Base-by-base conservation (phyloP, 1,140 invertebrate species). In the Artemia franciscana region DNA sequence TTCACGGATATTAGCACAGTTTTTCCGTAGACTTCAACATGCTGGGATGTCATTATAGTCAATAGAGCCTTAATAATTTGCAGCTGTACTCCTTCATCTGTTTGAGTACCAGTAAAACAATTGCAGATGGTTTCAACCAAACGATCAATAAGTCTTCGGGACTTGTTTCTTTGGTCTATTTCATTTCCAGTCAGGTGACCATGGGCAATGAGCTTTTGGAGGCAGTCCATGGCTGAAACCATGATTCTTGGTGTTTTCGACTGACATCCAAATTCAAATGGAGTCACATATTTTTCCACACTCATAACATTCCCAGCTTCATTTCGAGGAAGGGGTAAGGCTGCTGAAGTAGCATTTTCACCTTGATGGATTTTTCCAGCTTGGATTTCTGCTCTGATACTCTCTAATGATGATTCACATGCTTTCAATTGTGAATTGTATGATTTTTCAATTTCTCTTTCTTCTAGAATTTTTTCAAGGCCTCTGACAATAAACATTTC, bases 1-100 rank as follows among this genome's bases (percentile, higher is more conserved):
- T 91, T 80, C 4, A 99, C 93, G 18, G 92, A 90, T 60, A 93
- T 79, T 5, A 99, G 77, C 1, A 99, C 83, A 4, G 91, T 96
- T 9, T 88, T 88, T 76, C 98, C 96, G 71, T 99, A 96, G 24
- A 98, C 91, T 77, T 97, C 90, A 30, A 97, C 93, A 78, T 92
- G 89, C 71, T 93, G 90, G 66, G 91, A 97, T 4, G 96, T 97
- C 60, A 98, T 88, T 2, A 98, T 90, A 4, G 95, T 98, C 58
- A 99, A 74, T 58, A 99, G 74, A 2, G 93, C 93, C 74, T 98
- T 99, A 51, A 99, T 97, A 60, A 99, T 98, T 77, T 98, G 95
- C 39, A 99, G 75, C 73, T 99, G 91, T 15, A 99, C 92, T 27
- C 88, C 89, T 76, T 99, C 95, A 76, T 99, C 95, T 2, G 95